Base-by-base conservation (phyloP, 2,797 vertebrate species). In the Enteromius argenteus region DNA sequence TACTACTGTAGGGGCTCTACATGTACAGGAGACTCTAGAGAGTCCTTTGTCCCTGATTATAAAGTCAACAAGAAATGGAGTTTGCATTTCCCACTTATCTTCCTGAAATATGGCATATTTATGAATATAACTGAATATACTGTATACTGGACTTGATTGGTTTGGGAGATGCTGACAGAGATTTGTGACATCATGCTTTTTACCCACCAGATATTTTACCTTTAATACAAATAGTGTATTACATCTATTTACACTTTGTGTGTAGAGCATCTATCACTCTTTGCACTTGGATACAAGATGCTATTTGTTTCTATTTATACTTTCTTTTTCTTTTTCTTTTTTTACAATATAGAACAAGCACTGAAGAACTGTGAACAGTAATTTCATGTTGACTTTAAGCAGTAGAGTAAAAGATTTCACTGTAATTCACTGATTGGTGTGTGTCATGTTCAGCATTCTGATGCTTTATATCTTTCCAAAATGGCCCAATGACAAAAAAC, bases 331-430 rank as follows among this genome's bases (percentile, higher is more conserved):
- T 56, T 13, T 74, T 13, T 51, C n/a, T 60, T 42, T 8, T 58
- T 23, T 17, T 58, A 17, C 21, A 42, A 3, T 42, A 17, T 60
- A 4, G 35, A 60, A 39, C 56, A 23, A 27, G n/a, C 53, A 60
- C 56, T 60, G 0, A 42, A 60, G 32, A 62, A 42, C 30, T 19
- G 17, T 74, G 46, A 5, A 53, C 19, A 51, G 30, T 35, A 14
- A 78, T 64, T 64, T 14, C 58, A 79, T 62, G 58, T 32, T 79
- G 60, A 46, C 58, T 78, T 64, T 64, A 64, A 64, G 58, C 58
- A 13, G 23, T 13, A n/a, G 35, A 77, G 53, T 42, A 60, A 42
- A 77, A 77, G 21, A 42, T 42, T 77, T 77, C 0, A 27, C n/a
- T 60, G 6, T 60, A 60, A 60, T 60, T 15, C n/a, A 42, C 0